phyloP scores from a whole-genome alignment of 1,140 invertebrate genomes.

The Theocolax elegans region DNA sequence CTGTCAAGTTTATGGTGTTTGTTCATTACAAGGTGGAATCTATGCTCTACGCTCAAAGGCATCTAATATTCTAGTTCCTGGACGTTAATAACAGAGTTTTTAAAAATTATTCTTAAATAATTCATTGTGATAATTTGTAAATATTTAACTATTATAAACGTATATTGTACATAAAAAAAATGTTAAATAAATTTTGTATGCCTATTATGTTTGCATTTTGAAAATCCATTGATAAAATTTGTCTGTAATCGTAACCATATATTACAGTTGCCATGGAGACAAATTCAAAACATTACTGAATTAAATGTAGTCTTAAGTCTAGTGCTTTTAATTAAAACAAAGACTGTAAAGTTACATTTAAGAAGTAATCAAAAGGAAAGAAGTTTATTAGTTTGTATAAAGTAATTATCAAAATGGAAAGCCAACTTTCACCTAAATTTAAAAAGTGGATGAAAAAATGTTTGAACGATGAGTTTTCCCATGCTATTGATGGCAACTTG shows the following conservation, averaged over 20 bases:
- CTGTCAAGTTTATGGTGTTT: slow-evolving; percentile 74
- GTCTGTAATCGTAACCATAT: too few species aligned
- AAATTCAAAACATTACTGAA: slow-evolving; percentile 44
- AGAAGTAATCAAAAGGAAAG: too few species aligned
- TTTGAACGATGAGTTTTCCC: slow-evolving; percentile 57
- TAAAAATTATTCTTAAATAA: neutral
- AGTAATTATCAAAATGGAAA: slow-evolving; percentile 48
- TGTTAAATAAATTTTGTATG: slow-evolving; percentile 30
- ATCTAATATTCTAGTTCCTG: slow-evolving; percentile 70
- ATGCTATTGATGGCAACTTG: slow-evolving; percentile 51
- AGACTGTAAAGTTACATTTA: too few species aligned
- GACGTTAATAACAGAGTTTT: slow-evolving; percentile 42
- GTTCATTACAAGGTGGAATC: slow-evolving; percentile 79
- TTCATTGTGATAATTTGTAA: slow-evolving; percentile 17
- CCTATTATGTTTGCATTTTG: slow-evolving; percentile 11
- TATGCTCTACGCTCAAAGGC: slow-evolving; percentile 73
- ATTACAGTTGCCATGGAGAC: slow-evolving; percentile 46
- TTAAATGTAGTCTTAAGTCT: too few species aligned
- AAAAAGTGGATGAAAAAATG: slow-evolving; percentile 58
- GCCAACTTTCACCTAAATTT: slow-evolving; percentile 49
- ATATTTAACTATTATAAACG: slow-evolving; percentile 6
- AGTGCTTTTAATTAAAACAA: too few species aligned
- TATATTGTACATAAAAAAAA: slow-evolving; percentile 16
- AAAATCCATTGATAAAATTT: too few species aligned
- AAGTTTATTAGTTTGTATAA: too few species aligned